Evolutionary conservation across 2,797 vertebrate species (phyloP).

Genomic region (Xiphorhynchus erythropygius): DNA sequence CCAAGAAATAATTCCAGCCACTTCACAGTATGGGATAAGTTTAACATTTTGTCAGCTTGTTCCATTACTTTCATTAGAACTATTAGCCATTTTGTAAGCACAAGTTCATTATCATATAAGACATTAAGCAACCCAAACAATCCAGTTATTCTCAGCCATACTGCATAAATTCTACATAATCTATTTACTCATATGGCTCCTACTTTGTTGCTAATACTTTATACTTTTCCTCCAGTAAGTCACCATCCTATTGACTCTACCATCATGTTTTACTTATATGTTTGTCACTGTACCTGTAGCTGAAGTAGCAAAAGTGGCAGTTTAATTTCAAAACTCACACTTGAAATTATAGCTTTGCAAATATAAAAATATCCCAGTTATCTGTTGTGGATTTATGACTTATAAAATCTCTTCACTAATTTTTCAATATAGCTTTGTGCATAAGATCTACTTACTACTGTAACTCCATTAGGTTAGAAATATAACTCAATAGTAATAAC

Average conservation of each 20-base stretch:
- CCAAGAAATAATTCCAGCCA: neutral
- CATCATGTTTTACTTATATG: neutral
- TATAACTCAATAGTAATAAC: neutral
- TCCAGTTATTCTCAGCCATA: neutral
- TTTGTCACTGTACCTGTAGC: neutral
- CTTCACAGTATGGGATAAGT: neutral
- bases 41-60: neutral
- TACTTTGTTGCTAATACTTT: neutral
- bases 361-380: neutral
- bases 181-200: neutral
- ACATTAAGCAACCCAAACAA: neutral
- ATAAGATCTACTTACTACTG: neutral
- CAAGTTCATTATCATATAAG: neutral
- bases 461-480: neutral
- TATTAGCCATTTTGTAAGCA: neutral
- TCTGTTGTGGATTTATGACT: neutral
- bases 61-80: neutral
- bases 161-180: neutral
- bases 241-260: neutral
- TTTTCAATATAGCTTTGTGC: neutral
- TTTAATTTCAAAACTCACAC: neutral
- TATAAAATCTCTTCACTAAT: neutral
- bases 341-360: neutral
- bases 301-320: neutral
- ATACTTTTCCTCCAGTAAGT: neutral